Base-by-base conservation (phyloP, 2,797 vertebrate species). In the Thalassophryne amazonica region DNA sequence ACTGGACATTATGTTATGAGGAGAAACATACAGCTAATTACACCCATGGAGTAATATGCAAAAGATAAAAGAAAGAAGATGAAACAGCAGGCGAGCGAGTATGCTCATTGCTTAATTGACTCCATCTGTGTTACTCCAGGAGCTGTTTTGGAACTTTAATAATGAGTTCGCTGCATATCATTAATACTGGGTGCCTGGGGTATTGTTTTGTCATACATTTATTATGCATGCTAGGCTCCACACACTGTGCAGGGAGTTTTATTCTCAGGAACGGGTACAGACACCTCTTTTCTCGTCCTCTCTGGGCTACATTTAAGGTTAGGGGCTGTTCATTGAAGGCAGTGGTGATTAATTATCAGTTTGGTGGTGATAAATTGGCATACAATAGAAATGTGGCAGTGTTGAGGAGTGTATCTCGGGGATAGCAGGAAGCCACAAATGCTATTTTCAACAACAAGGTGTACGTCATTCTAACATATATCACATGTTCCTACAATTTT, bases 111-210 rank as follows among this genome's bases (percentile, higher is more conserved):
- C 87, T 87, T 90, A 90, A 91, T 89, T 89, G 83, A 91, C 85
- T 89, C 87, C 86, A 89, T 90, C 85, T 88, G 81, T 85, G 86
- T 87, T 86, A 85, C 87, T 90, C 80, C 83, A 90, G 86, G 88
- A 87, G 79, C 81, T 89, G 82, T 85, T 89, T 85, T 79, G 83
- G 83, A 89, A 89, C 86, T 89, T 88, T 88, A 89, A 86, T 90
- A 90, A 88, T 86, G 84, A 89, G 86, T 84, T 84, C 58, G 79
- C 63, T 86, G 88, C 86, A 87, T 86, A 85, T 86, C 83, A 90
- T 89, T 89, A 90, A 87, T 80, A 85, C 73, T 27, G 29, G 70
- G 76, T 57, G 83, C 88, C 85, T 69, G 77, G 79, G 86, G 85
- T 85, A 85, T 89, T 88, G 87, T 86, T 88, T 86, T 89, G 87